phyloP scores from a whole-genome alignment of 2,113 vertebrate genomes.

The Lepidothrix coronata region DNA sequence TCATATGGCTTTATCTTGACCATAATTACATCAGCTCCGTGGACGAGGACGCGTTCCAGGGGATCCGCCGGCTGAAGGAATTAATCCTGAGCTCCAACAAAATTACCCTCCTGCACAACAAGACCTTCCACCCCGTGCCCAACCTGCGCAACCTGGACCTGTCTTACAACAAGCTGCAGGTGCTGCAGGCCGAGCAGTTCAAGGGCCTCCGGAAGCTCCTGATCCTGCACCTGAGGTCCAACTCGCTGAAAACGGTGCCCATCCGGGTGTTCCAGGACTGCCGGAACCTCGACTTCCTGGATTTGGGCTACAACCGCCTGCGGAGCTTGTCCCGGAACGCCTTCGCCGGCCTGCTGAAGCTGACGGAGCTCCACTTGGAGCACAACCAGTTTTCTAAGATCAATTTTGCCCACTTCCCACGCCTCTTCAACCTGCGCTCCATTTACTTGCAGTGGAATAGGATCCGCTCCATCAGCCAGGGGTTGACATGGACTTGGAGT shows the following conservation, averaged over 20 bases:
- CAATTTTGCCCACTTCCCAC: constrained; percentile 94
- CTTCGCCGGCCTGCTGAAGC: constrained; percentile 91
- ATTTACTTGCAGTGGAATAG: constrained; percentile 97
- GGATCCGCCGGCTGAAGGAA: constrained; percentile 93
- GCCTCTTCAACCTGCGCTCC: constrained; percentile 91
- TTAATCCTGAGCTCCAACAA: constrained; percentile 97
- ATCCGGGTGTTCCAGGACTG: constrained; percentile 95
- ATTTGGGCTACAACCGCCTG: constrained; percentile 94
- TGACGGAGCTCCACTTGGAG: constrained; percentile 94
- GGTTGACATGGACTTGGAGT: constrained; percentile 95
- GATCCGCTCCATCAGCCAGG: constrained; percentile 88
- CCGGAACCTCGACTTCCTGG: constrained; percentile 94
- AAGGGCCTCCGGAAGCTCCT: constrained; percentile 90
- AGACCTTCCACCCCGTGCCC: constrained; percentile 90
- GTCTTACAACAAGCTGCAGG: constrained; percentile 95
- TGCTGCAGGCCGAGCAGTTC: constrained; percentile 88
- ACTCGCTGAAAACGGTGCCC: constrained; percentile 90
- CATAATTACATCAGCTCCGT: constrained; percentile 93
- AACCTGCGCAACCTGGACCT: constrained; percentile 97
- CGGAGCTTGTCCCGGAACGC: constrained; percentile 92
- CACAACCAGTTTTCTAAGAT: constrained; percentile 98
- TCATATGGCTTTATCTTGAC: constrained; percentile 98
- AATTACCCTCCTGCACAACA: constrained; percentile 88
- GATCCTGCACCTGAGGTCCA: constrained; percentile 93
- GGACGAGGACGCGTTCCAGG: constrained; percentile 91